phyloP scores from a whole-genome alignment of 1,140 invertebrate genomes.

The Camponotus vicinus region DNA sequence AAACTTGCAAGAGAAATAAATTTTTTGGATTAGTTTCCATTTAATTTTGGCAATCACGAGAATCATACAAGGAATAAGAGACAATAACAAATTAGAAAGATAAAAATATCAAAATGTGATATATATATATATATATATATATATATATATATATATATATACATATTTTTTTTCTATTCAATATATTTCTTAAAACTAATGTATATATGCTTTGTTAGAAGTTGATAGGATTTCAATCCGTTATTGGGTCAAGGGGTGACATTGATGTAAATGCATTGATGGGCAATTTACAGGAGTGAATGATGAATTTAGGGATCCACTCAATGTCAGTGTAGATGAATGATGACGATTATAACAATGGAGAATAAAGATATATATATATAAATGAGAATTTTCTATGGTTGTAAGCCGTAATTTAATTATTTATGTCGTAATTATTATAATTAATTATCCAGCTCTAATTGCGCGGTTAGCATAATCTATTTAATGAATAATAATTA shows the following conservation, averaged over 20 bases:
- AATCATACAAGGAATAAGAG: background rate
- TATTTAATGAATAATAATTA: constrained; percentile 21
- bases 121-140: background rate
- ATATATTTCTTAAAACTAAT: constrained; percentile 17
- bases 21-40: constrained; percentile 23
- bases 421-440: background rate
- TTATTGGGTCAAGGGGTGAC: constrained; percentile 8
- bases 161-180: background rate
- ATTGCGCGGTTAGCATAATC: background rate
- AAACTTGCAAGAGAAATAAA: background rate
- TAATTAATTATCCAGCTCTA: constrained; percentile 29
- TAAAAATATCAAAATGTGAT: constrained; percentile 13
- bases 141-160: background rate
- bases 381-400: constrained; percentile 5
- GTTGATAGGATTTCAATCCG: background rate
- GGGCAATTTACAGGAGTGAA: constrained; percentile 26
- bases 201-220: constrained; percentile 13
- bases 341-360: constrained; percentile 10
- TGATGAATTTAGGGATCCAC: constrained; percentile 28
- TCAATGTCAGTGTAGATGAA: background rate
- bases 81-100: background rate
- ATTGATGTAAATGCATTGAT: constrained; percentile 37
- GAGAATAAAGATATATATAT: constrained; percentile 19
- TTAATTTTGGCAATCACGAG: background rate
- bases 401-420: constrained; percentile 13